Base-by-base conservation (phyloP, 1,140 invertebrate species). In the Orius insidiosus region DNA sequence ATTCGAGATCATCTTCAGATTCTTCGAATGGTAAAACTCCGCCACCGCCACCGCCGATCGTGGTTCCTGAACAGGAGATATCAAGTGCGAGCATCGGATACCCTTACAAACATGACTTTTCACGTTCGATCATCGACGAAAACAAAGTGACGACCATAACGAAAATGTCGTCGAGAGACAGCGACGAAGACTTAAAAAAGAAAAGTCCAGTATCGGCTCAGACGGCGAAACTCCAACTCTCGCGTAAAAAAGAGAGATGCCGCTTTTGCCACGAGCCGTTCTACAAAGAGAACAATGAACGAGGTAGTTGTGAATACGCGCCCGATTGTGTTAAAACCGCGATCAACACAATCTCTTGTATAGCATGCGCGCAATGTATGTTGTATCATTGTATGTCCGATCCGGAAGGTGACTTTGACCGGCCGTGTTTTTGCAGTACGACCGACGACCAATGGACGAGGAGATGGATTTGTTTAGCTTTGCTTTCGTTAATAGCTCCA, bases 321-420 rank as follows among this genome's bases (percentile, higher is more conserved):
- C 88, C 89, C 1, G 88, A 94, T 67, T 74, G 73, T 49, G 75
- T 85, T 54, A 75, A 73, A 51, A 71, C 75, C 14, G 80, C 80
- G 54, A 84, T 94, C 51, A 79, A 89, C 57, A 71, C 69, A 48
- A 71, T 89, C 19, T 78, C 84, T 13, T 92, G 88, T 60, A 77
- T 94, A 48, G 74, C 75, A 10, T 84, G 83, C 59, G 85, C 85
- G 18, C 73, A 83, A 60, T 84, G 85, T 56, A 78, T 93, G 72
- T 69, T 92, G 53, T 94, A 93, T 65, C 88, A 93, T 66, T 93
- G 88, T 59, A 81, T 88, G 72, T 75, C 80, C 34, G 87, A 92
- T 61, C 70, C 76, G 1, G 85, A 89, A 58, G 75, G 76, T n/a
- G 79, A 83, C 47, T 80, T 80, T 61, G 70, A 72, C 13, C 71